Base-by-base conservation (phyloP, 2,888 invertebrate species). In the Diachrysia chrysitis region DNA sequence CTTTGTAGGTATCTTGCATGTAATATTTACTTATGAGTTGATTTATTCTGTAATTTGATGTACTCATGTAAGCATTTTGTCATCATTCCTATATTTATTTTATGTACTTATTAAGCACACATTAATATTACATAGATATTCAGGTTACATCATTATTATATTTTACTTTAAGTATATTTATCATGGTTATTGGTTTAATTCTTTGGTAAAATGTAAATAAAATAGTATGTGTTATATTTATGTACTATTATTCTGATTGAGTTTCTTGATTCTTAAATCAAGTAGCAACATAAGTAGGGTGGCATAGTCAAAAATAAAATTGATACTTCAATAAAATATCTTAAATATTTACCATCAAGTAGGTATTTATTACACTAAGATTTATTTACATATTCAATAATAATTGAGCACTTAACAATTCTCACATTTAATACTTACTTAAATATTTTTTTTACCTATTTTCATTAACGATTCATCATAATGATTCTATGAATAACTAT, bases 401-500 rank as follows among this genome's bases (percentile, higher is more conserved):
- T 29, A 29, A 29, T 29, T 29, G 29, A 7, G 29, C 29, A 4
- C 29, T 29, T 29, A 0, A 29, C 29, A 29, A 29, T 29, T 29
- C 29, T 29, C 29, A 29, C 29, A 29, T 29, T 29, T 7, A 29
- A 29, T 29, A 7, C 7, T 29, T 4, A 5, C 5, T 7, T 29
- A 4, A n/a, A n/a, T n/a, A n/a, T n/a, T 4, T 29, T 29, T 62
- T 19, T 42, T 29, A 51, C 14, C 46, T 46, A 46, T 12, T 3
- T 35, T 42, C 57, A 51, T 56, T 37, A 46, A 23, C 21, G 14
- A n/a, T 42, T 21, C 60, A 21, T 73, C 63, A 78, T 68, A 16
- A 61, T 62, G 62, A 62, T 62, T 73, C 75, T 55, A 61, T 63
- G 60, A 74, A 48, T 63, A 32, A 67, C 9, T 54, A 67, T 67